Conservation (phyloP, 2,888 invertebrate species). For the Branchinecta sandiegonensis region DNA sequence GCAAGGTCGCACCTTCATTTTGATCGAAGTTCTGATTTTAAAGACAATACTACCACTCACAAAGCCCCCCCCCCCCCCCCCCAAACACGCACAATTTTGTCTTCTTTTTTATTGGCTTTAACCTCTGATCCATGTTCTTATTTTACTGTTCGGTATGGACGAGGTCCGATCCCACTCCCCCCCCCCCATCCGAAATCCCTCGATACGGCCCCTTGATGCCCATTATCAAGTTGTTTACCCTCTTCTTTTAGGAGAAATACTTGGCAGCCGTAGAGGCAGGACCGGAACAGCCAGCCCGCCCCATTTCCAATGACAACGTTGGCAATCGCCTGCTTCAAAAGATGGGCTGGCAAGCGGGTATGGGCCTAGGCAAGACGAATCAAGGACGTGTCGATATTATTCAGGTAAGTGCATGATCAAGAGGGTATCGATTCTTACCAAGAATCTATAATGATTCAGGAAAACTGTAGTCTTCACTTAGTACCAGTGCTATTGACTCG, state of each 20-base stretch:
- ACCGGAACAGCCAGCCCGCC: conserved; percentile 41
- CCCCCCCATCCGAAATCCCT: no score
- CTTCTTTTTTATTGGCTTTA: no score
- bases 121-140: no score
- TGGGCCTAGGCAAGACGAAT: conserved; percentile 81
- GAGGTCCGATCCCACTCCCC: not conserved
- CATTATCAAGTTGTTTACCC: not conserved
- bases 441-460: no score
- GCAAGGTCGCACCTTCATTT: no score
- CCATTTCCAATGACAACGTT: conserved; percentile 72
- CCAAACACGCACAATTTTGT: no score
- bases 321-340: conserved; percentile 89
- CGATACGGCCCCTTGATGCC: not conserved
- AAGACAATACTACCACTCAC: no score
- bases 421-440: no score
- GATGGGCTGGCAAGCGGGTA: conserved; percentile 98
- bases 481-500: no score
- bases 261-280: conserved; percentile 39
- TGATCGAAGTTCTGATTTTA: no score
- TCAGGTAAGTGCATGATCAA: conserved; percentile 43
- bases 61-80: no score
- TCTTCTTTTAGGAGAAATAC: conserved; percentile 43
- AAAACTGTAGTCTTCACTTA: no score
- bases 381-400: conserved; percentile 88
- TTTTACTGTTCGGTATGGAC: not conserved